Evolutionary conservation across 2,113 vertebrate genomes (phyloP), one percentile per base, ranked within the genome.

Genomic region (Lontra canadensis): DNA sequence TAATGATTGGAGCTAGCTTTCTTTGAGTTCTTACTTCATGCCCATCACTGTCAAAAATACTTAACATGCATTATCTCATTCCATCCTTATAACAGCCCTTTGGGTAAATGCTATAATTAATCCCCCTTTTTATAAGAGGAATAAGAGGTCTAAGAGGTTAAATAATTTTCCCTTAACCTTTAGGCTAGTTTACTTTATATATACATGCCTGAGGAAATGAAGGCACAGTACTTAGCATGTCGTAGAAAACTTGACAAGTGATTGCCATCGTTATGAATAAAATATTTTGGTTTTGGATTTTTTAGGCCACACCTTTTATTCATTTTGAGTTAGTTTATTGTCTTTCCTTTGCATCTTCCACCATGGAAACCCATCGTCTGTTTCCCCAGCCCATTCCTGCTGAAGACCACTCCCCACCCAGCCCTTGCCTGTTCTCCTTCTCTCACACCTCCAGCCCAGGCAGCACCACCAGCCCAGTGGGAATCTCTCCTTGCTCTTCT

Each of bases 121-220:
- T 94, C 13, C 49, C 15, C 79, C 57, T 97, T 97, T 63, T 83
- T 26, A 69, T 67, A 79, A 73, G 55, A 88, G 88, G 23, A 84
- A 52, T 81, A 26, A 79, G 63, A 88, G 59, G 20, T 79, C 31
- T 80, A 93, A 34, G 59, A 83, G 84, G 47, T 88, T 71, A 73
- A 95, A 57, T 90, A 52, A 93, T 74, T 86, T 95, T 55, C 61
- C 67, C 61, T 87, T 92, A 29, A 49, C 67, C 65, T 13, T 34
- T n/a, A 73, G 44, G 55, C 67, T 36, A 31, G 17, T 65, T 73
- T 57, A 8, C 61, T 86, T 93, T 55, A 36, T 73, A 4, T 12
- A 59, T n/a, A 31, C 52, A 42, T 23, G 11, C 84, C 83, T 49
- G 36, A 86, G 80, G 74, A 92, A 63, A 69, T 31, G 23, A 20